Percentiles rank a stretch among this genome's conserved stretches.
Conservation (phyloP, 1,140 invertebrate genomes). For the Sminthurides bifidus region DNA sequence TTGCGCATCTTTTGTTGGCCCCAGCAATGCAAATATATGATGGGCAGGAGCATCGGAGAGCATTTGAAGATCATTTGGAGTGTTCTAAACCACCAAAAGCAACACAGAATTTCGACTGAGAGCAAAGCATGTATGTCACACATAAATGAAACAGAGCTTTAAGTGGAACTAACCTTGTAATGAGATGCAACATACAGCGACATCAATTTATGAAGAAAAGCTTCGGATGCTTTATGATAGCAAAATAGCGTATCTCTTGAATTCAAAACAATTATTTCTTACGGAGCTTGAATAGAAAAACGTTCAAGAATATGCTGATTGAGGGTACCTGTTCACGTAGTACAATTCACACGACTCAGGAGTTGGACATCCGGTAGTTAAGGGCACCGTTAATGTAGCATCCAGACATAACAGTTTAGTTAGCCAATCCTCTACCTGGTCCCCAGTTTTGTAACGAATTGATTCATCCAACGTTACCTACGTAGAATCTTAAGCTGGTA, state of each 20-base stretch:
- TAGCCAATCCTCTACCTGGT: conserved; percentile 85
- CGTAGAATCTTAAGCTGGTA: background rate
- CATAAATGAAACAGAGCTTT: conserved; percentile 2
- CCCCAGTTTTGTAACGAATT: conserved; percentile 81
- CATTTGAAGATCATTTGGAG: conserved; percentile 97
- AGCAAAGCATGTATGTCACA: too few relatives aligned
- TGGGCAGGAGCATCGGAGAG: conserved; percentile 97
- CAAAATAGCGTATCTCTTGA: conserved; percentile 87
- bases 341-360: conserved; percentile 82
- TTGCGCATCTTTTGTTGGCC: conserved; percentile 59
- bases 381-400: conserved; percentile 50
- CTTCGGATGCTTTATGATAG: conserved; percentile 89
- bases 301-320: background rate
- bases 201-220: conserved; percentile 83
- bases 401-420: conserved; percentile 85
- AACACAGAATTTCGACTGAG: too few relatives aligned
- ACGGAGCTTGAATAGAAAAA: background rate
- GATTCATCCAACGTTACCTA: conserved; percentile 75
- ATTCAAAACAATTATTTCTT: background rate
- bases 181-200: conserved; percentile 92
- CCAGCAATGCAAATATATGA: conserved; percentile 89
- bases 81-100: conserved; percentile 54
- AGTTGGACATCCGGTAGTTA: conserved; percentile 67
- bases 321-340: conserved; percentile 55
- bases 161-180: conserved; percentile 60